phyloP scores from a whole-genome alignment of 2,888 invertebrate genomes.

The Anodontia alba region DNA sequence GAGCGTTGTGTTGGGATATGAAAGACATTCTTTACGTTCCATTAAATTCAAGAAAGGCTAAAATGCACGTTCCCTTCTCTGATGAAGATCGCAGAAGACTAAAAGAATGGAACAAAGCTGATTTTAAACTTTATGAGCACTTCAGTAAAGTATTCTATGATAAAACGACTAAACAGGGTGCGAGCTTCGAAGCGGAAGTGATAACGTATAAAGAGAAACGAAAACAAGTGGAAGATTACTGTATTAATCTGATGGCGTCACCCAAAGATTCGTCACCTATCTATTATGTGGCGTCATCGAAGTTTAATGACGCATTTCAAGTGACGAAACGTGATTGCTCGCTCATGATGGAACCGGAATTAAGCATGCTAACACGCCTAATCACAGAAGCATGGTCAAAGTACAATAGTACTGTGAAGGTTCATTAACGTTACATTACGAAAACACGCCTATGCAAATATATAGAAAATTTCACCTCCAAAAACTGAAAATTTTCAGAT shows the following conservation, averaged over 20 bases:
- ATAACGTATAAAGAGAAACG: slow-evolving; percentile 59
- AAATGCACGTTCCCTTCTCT: slow-evolving; percentile 45
- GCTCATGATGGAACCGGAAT: slow-evolving; percentile 51
- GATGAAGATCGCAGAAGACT: slow-evolving; percentile 55
- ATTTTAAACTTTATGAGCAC: slow-evolving; percentile 74
- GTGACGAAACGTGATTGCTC: slow-evolving; percentile 48
- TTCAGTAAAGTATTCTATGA: slow-evolving; percentile 69
- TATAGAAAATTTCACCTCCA: too few relatives aligned
- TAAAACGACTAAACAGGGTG: slow-evolving; percentile 57
- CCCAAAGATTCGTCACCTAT: not conserved
- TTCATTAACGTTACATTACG: too few relatives aligned
- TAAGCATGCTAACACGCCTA: slow-evolving; percentile 42
- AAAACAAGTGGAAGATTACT: slow-evolving; percentile 44
- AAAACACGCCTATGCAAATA: too few relatives aligned
- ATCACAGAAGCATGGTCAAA: slow-evolving; percentile 48
- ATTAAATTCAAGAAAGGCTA: slow-evolving; percentile 59
- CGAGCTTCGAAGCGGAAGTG: slow-evolving; percentile 60
- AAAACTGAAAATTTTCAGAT: too few relatives aligned
- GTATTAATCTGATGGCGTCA: slow-evolving; percentile 8
- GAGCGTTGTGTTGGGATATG: slow-evolving; percentile 78
- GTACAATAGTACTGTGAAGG: slow-evolving; percentile 25
- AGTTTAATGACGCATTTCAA: slow-evolving; percentile 50
- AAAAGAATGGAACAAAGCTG: slow-evolving; percentile 72
- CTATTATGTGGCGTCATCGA: slow-evolving; percentile 28
- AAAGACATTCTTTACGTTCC: slow-evolving; percentile 78